Conservation (phyloP, 2,888 invertebrate genomes). For the Lamellibrachia columna region DNA sequence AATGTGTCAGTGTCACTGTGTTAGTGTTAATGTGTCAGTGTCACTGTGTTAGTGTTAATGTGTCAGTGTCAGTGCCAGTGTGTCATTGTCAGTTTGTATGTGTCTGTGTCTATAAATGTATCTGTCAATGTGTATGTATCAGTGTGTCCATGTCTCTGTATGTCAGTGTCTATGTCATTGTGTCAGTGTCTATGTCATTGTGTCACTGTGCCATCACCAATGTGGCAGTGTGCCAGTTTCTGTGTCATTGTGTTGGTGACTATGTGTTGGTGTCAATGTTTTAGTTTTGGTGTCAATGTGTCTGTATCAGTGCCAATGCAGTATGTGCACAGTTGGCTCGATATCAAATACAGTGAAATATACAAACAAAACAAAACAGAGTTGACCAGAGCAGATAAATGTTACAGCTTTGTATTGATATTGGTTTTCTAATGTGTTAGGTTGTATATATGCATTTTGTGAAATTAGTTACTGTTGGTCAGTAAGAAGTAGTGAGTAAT, state of each 20-base stretch:
- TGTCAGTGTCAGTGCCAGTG: not conserved
- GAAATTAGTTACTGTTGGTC: no score
- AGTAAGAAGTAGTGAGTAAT: no score
- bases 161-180: not conserved
- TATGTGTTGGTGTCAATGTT: not conserved
- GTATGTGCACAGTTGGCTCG: no score
- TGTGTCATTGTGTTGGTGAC: not conserved
- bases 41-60: not conserved
- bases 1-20: not conserved
- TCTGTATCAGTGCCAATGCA: not conserved
- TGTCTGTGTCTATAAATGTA: not conserved
- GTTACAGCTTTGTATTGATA: no score
- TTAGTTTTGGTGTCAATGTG: not conserved
- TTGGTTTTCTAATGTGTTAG: no score
- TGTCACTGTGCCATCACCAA: not conserved
- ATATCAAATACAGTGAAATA: no score
- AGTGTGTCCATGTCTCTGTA: not conserved
- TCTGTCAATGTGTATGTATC: not conserved
- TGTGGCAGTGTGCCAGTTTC: not conserved
- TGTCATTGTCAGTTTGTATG: not conserved
- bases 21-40: not conserved
- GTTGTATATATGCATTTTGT: no score
- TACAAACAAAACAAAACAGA: no score
- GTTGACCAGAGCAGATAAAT: no score
- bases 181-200: not conserved